Conservation (phyloP, 1,140 invertebrate genomes). For the Plectus sambesii region DNA sequence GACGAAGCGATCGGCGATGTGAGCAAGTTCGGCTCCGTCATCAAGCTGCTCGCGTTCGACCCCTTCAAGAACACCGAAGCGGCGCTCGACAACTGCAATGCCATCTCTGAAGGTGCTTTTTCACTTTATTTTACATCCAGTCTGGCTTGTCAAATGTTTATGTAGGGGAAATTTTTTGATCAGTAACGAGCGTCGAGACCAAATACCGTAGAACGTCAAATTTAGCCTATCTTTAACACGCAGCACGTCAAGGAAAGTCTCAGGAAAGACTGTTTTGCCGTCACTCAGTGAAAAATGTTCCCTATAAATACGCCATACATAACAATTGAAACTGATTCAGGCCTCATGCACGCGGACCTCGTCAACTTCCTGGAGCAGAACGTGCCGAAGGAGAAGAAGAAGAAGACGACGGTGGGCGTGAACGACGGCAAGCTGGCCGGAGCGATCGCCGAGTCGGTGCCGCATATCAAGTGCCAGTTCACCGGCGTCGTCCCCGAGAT, state of each 20-base stretch:
- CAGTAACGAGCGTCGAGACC: no score
- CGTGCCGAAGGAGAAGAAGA: slow-evolving; percentile 70
- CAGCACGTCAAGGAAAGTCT: no score
- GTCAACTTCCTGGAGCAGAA: slow-evolving; percentile 74
- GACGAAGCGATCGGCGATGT: slow-evolving; percentile 74
- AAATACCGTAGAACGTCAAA: no score
- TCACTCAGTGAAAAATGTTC: no score
- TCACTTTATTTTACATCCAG: slow-evolving; percentile 14
- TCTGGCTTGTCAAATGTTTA: slow-evolving; percentile 1
- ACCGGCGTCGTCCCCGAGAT: slow-evolving; percentile 80
- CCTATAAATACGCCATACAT: no score
- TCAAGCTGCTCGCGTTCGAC: slow-evolving; percentile 73
- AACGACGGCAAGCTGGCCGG: slow-evolving; percentile 76
- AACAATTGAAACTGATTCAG: slow-evolving; percentile 31
- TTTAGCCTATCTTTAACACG: no score
- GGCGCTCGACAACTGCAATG: slow-evolving; percentile 89
- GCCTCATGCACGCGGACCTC: slow-evolving; percentile 74
- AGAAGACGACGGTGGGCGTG: slow-evolving; percentile 64
- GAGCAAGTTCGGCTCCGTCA: slow-evolving; percentile 73
- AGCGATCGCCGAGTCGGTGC: slow-evolving; percentile 69
- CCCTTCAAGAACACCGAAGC: slow-evolving; percentile 87
- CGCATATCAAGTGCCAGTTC: slow-evolving; percentile 62
- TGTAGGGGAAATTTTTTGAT: no score
- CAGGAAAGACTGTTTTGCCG: no score
- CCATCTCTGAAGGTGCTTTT: slow-evolving; percentile 91